phyloP scores from a whole-genome alignment of 2,888 invertebrate species.

The Hermaeophaga mercurialis region DNA sequence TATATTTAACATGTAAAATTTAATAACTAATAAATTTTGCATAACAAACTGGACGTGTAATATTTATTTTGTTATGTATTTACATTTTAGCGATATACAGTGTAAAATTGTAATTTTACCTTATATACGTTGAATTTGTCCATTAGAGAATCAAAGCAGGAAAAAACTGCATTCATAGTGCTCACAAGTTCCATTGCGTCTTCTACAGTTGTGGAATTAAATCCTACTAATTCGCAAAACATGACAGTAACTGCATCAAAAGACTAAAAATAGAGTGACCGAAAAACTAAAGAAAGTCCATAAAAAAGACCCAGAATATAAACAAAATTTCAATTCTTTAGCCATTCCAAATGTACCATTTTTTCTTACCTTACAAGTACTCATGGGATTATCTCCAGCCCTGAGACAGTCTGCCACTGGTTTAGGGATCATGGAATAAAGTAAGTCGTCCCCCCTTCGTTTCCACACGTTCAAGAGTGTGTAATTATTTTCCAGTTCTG shows the following conservation, averaged over 20 bases:
- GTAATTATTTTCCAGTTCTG: conserved; percentile 78
- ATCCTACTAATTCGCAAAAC: conserved; percentile 74
- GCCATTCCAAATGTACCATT: too few species aligned
- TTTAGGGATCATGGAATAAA: conserved; percentile 92
- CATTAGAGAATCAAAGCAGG: conserved; percentile 81
- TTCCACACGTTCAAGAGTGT: conserved; percentile 83
- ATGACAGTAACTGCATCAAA: conserved; percentile 79
- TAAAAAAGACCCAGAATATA: too few species aligned
- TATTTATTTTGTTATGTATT: too few species aligned
- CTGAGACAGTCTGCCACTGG: conserved; percentile 82
- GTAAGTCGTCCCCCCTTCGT: conserved; percentile 79
- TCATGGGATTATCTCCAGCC: conserved; percentile 74
- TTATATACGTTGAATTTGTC: conserved; percentile 88
- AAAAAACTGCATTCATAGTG: conserved; percentile 85
- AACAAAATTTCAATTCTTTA: too few species aligned
- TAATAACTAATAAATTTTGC: too few species aligned
- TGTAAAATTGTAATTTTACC: conserved; percentile 58
- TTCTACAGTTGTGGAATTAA: conserved; percentile 64
- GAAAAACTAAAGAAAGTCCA: too few species aligned
- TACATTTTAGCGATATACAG: too few species aligned
- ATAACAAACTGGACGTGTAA: too few species aligned
- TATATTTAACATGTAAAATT: too few species aligned
- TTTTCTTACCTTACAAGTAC: conserved; percentile 73
- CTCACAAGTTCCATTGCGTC: conserved; percentile 79
- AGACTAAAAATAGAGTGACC: conserved; percentile 62